Conservation (phyloP, 1,140 invertebrate species). For the Drosophila nebulosa region DNA sequence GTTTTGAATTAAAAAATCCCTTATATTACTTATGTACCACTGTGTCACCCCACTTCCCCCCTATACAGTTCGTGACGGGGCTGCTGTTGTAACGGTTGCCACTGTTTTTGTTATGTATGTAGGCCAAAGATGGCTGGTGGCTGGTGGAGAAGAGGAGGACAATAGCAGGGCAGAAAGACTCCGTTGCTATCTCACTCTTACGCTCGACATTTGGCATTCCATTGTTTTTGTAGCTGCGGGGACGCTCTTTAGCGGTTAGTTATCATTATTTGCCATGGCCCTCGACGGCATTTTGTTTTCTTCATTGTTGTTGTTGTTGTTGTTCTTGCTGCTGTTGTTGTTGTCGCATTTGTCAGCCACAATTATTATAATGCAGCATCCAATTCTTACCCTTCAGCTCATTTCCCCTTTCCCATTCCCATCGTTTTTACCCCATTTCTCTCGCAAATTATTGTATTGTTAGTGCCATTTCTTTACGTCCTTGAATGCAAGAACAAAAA, state of each 20-base stretch:
- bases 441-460: conserved; percentile 71
- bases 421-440: neutral
- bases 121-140: conserved; percentile 65
- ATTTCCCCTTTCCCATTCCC: neutral
- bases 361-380: conserved; percentile 67
- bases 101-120: conserved; percentile 74
- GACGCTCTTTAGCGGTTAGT: conserved; percentile 66
- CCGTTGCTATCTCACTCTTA: conserved; percentile 33
- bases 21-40: neutral
- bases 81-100: conserved; percentile 57
- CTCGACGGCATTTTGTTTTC: conserved; percentile 58
- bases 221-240: conserved; percentile 28
- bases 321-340: conserved; percentile 33
- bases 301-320: conserved; percentile 20
- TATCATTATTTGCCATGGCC: conserved; percentile 66
- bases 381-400: conserved; percentile 19
- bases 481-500: conserved; percentile 63
- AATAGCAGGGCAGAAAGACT: conserved; percentile 32
- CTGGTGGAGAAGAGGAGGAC: neutral
- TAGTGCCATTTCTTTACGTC: conserved; percentile 56
- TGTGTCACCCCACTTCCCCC: neutral
- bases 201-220: conserved; percentile 15
- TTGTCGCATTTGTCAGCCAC: conserved; percentile 69
- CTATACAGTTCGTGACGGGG: neutral
- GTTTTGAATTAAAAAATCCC: too few relatives aligned